Evolutionary conservation across 2,797 vertebrate genomes (phyloP).

Genomic region (Aldrovandia affinis): DNA sequence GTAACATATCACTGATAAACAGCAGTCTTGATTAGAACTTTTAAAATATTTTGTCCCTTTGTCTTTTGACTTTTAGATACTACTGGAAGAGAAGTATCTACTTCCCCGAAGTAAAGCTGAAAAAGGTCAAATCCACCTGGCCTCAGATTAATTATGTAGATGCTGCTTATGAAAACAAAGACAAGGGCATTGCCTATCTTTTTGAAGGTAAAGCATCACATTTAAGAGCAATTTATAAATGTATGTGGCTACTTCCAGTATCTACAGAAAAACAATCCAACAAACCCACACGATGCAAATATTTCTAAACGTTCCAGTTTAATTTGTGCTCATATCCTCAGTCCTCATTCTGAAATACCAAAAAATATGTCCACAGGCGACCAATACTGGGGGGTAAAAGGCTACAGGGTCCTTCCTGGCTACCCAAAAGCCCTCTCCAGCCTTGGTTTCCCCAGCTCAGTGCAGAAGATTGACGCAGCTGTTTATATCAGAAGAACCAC

Average conservation of each 20-base stretch:
- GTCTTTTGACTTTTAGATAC: conserved; percentile 56
- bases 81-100: conserved; percentile 62
- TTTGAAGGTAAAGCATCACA: conserved; percentile 60
- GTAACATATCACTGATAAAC: not conserved
- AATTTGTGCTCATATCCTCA: no score
- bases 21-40: no score
- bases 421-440: conserved; percentile 69
- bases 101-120: conserved; percentile 28
- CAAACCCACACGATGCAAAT: not conserved
- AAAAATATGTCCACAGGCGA: conserved; percentile 56
- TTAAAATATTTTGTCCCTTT: no score
- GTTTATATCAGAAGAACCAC: conserved; percentile 60
- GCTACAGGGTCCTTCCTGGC: conserved; percentile 52
- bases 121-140: conserved; percentile 44
- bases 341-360: conserved; percentile 7
- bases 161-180: conserved; percentile 64
- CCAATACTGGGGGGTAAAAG: conserved; percentile 72
- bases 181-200: conserved; percentile 42
- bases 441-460: conserved; percentile 68
- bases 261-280: not conserved
- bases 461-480: conserved; percentile 72
- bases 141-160: conserved; percentile 61
- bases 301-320: no score
- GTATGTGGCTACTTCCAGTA: not conserved
- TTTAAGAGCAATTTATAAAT: no score